Conservation (phyloP, 2,797 vertebrate species). For the Sebastolobus altivelis region DNA sequence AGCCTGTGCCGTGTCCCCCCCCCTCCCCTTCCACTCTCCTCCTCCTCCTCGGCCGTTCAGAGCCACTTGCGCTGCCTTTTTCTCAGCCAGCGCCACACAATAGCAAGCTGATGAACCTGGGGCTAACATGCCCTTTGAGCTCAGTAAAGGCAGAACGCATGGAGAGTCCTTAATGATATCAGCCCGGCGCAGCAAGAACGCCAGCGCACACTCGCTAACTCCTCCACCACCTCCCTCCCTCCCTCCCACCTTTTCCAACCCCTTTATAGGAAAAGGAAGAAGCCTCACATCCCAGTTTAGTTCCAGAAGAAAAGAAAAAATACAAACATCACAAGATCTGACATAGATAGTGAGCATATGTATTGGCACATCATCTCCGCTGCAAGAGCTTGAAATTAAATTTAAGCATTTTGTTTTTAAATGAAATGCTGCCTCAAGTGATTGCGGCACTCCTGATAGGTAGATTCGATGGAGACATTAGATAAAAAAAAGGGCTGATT, state of each 20-base stretch:
- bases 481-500: slow-evolving; percentile 61
- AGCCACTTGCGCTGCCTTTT: slow-evolving; percentile 57
- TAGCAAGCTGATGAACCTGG: slow-evolving; percentile 78
- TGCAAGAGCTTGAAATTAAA: slow-evolving; percentile 65
- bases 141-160: slow-evolving; percentile 68
- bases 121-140: slow-evolving; percentile 79
- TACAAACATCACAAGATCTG: slow-evolving; percentile 58
- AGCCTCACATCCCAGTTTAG: slow-evolving; percentile 18
- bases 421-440: slow-evolving; percentile 67
- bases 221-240: slow-evolving; percentile 23
- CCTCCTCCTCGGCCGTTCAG: slow-evolving; percentile 45
- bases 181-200: slow-evolving; percentile 55
- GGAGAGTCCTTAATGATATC: slow-evolving; percentile 79
- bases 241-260: slow-evolving; percentile 10
- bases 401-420: slow-evolving; percentile 68
- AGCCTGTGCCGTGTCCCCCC: slow-evolving; percentile 32
- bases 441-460: slow-evolving; percentile 59
- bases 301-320: slow-evolving; percentile 10
- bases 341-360: slow-evolving; percentile 42
- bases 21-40: slow-evolving; percentile 10
- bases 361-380: slow-evolving; percentile 41
- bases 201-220: slow-evolving; percentile 39
- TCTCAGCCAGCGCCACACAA: slow-evolving; percentile 68
- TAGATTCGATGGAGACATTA: slow-evolving; percentile 75
- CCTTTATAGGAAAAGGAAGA: slow-evolving; percentile 1